Evolutionary conservation across 2,113 vertebrate species (phyloP).

Genomic region (Crotophaga sulcirostris): DNA sequence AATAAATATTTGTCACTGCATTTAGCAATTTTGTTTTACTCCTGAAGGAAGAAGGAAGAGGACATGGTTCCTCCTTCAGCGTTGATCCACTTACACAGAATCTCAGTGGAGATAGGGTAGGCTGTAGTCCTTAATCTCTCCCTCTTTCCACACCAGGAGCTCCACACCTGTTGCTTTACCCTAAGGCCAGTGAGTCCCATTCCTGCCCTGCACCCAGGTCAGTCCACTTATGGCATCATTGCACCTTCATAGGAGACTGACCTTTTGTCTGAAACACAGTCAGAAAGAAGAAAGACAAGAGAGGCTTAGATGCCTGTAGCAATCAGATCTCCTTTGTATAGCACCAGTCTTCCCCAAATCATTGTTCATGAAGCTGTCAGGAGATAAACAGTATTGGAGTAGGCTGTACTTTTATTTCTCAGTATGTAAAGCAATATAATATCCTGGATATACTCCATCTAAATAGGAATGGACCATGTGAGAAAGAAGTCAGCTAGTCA

Average conservation of each 20-base stretch:
- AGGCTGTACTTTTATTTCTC: neutral
- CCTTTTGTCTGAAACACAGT: neutral
- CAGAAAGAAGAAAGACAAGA: neutral
- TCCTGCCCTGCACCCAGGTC: neutral
- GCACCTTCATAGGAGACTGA: neutral
- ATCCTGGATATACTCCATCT: neutral
- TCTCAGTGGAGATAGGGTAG: rapidly evolving
- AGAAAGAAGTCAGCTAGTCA: conserved; percentile 2
- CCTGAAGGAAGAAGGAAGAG: neutral
- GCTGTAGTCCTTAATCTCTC: neutral
- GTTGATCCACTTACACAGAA: neutral
- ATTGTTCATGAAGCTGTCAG: neutral
- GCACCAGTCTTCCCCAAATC: neutral
- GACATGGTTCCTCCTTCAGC: neutral
- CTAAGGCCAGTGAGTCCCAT: neutral
- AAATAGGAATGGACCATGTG: neutral
- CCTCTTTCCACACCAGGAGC: neutral
- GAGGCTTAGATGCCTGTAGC: neutral
- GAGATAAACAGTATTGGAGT: neutral
- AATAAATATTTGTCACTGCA: neutral
- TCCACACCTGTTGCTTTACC: neutral
- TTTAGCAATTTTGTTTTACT: neutral
- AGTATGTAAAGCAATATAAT: neutral
- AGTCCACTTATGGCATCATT: rapidly evolving
- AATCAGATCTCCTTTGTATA: neutral